A percentile compares a stretch with the other conserved stretches of the same genome.
Conservation (phyloP, 2,797 vertebrate species). For the Acipenser transmontanus region DNA sequence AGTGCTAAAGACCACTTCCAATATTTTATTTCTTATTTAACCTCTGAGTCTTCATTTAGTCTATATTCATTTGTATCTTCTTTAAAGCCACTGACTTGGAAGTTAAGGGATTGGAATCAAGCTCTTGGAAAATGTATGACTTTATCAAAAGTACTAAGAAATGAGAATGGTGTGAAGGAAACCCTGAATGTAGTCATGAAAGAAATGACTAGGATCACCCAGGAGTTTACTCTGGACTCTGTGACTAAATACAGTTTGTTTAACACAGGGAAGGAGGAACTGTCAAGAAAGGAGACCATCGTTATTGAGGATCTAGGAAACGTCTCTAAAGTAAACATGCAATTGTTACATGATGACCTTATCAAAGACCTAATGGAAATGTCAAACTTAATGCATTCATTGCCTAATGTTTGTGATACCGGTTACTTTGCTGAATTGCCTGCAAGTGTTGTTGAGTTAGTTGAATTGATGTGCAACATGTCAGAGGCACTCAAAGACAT, state of each 20-base stretch:
- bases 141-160: background rate
- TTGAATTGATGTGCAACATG: constrained; percentile 1
- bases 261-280: background rate
- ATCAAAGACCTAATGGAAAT: background rate
- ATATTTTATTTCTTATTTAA: background rate
- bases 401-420: background rate
- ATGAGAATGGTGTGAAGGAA: background rate
- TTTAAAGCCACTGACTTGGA: background rate
- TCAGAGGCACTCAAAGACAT: constrained; percentile 3
- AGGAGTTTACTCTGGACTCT: background rate
- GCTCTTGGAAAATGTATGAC: background rate
- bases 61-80: background rate
- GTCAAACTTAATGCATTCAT: background rate
- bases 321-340: background rate
- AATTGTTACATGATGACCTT: background rate
- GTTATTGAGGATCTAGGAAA: background rate
- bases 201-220: background rate
- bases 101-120: background rate
- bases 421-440: background rate
- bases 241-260: background rate
- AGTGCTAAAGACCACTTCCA: background rate
- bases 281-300: background rate
- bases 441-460: background rate
- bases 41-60: background rate
- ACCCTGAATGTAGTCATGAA: background rate